Evolutionary conservation across 2,113 vertebrate genomes (phyloP).

Genomic region (Sinocyclocheilus anshuiensis): DNA sequence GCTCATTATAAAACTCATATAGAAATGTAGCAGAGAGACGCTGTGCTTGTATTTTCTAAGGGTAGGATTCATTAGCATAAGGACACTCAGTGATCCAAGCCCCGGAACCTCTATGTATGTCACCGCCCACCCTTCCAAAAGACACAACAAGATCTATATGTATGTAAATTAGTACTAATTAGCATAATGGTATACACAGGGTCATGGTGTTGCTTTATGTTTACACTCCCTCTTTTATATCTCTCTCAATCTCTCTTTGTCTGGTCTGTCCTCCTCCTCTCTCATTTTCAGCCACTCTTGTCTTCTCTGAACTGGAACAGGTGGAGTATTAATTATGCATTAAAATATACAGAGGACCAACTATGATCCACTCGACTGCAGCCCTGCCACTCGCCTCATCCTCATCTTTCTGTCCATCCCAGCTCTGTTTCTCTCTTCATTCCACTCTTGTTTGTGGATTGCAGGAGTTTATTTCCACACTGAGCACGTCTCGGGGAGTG

Average conservation of each 20-base stretch:
- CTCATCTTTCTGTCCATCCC: neutral
- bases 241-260: slow-evolving; percentile 44
- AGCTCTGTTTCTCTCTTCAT: slow-evolving; percentile 53
- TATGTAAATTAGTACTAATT: slow-evolving; percentile 75
- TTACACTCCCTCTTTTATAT: slow-evolving; percentile 39
- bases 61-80: neutral
- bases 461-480: slow-evolving; percentile 76
- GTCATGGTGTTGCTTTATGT: slow-evolving; percentile 67
- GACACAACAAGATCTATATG: slow-evolving; percentile 66
- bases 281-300: slow-evolving; percentile 16
- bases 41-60: neutral
- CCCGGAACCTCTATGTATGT: neutral
- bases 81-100: slow-evolving; percentile 23
- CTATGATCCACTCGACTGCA: slow-evolving; percentile 64
- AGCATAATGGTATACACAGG: slow-evolving; percentile 69
- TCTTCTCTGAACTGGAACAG: slow-evolving; percentile 65
- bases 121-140: slow-evolving; percentile 54
- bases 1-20: slow-evolving; percentile 3
- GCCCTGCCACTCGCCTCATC: slow-evolving; percentile 45
- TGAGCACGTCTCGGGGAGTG: slow-evolving; percentile 72
- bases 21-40: slow-evolving; percentile 1
- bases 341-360: slow-evolving; percentile 67
- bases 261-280: slow-evolving; percentile 23
- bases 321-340: slow-evolving; percentile 74
- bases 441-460: slow-evolving; percentile 52